Evolutionary conservation across 1,140 invertebrate genomes (phyloP).

Genomic region (Danaus plexippus): DNA sequence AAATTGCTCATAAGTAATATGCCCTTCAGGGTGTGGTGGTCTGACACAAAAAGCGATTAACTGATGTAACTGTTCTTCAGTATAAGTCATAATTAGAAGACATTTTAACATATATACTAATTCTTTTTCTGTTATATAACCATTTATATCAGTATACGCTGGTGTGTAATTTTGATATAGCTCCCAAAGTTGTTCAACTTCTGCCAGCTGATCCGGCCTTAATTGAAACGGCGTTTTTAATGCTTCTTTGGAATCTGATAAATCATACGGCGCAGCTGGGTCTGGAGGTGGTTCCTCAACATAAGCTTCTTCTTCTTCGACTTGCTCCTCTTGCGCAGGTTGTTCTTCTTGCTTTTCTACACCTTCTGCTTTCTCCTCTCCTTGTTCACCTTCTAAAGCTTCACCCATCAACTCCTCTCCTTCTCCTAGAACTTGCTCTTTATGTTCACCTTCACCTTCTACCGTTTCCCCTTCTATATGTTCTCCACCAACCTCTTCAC

Average conservation of each 20-base stretch:
- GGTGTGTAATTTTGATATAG: constrained; percentile 57
- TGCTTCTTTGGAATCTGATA: constrained; percentile 53
- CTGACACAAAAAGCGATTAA: constrained; percentile 50
- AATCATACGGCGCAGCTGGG: constrained; percentile 52
- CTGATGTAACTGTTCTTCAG: constrained; percentile 54
- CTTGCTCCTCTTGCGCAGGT: constrained; percentile 25
- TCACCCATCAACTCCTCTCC: constrained; percentile 17
- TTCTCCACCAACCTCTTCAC: constrained; percentile 23
- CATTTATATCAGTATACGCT: constrained; percentile 54
- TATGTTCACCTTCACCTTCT: constrained; percentile 20
- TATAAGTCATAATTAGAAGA: constrained; percentile 52
- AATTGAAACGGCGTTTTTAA: constrained; percentile 49
- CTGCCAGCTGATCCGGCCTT: constrained; percentile 49
- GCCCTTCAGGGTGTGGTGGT: constrained; percentile 50
- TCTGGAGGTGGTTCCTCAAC: constrained; percentile 52
- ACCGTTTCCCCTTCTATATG: constrained; percentile 23
- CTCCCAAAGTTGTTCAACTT: constrained; percentile 61
- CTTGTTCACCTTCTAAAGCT: constrained; percentile 31
- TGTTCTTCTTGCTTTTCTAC: constrained; percentile 25
- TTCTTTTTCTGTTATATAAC: constrained; percentile 59
- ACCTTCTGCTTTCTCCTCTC: constrained; percentile 30
- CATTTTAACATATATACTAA: constrained; percentile 58
- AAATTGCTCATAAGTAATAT: constrained; percentile 59
- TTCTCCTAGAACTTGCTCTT: constrained; percentile 25
- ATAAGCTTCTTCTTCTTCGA: constrained; percentile 48